Conservation (phyloP, 2,113 vertebrate genomes). For the Nipponia nippon region DNA sequence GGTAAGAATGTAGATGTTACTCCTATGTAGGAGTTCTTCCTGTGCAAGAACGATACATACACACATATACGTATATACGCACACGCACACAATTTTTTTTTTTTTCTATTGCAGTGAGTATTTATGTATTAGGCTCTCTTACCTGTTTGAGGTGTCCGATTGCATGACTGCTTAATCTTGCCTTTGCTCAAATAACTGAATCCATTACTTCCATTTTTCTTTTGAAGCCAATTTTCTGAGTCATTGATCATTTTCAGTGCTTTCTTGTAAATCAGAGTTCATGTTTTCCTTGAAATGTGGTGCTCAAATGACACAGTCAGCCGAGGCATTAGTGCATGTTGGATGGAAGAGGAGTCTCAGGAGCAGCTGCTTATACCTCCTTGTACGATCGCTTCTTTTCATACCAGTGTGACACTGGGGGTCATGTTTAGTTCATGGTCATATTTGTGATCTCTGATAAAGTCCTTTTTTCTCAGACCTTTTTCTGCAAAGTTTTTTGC, state of each 20-base stretch:
- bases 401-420: background rate
- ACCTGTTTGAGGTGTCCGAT: background rate
- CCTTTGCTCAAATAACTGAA: background rate
- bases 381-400: background rate
- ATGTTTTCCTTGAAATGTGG: background rate
- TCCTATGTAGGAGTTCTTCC: background rate
- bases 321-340: background rate
- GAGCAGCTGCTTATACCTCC: background rate
- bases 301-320: fast-evolving
- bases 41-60: background rate
- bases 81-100: fast-evolving
- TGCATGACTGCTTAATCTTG: background rate
- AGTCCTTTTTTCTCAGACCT: background rate
- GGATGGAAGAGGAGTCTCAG: background rate
- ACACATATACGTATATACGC: fast-evolving
- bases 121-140: background rate
- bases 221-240: conserved; percentile 13
- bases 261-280: background rate
- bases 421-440: fast-evolving
- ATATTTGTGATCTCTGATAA: background rate
- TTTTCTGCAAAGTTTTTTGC: background rate
- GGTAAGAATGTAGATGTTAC: too few relatives aligned
- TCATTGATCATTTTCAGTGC: background rate
- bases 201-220: background rate
- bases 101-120: background rate